These are phyloP conservation scores for Epicampocera succincta DNA, from an alignment of 2,888 invertebrate genomes.

Conservation along the genomic window DNA sequence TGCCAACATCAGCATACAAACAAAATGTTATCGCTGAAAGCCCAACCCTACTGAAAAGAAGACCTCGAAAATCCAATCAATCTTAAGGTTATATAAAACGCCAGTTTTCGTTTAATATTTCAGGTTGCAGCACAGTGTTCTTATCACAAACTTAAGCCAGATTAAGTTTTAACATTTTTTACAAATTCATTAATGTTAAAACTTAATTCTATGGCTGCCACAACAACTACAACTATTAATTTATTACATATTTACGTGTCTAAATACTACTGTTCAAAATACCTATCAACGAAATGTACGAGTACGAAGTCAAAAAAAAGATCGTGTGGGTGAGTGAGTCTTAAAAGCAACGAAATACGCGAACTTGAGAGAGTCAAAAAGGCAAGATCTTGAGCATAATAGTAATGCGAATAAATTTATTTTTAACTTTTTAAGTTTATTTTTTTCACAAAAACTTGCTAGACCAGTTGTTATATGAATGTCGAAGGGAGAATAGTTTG, in stretches of 20 bases:
- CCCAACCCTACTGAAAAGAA: no score
- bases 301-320: constrained; percentile 1
- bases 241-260: constrained; percentile 1
- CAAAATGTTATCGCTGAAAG: no score
- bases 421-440: not conserved
- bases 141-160: no score
- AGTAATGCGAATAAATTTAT: not conserved
- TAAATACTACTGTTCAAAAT: not conserved
- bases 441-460: constrained; percentile 48
- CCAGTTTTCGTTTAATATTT: no score
- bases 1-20: no score
- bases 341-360: constrained; percentile 30
- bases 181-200: constrained; percentile 35
- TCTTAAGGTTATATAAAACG: no score
- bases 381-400: constrained; percentile 39
- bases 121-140: no score
- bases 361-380: constrained; percentile 58
- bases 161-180: not conserved
- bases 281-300: not conserved
- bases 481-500: constrained; percentile 3
- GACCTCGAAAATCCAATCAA: no score
- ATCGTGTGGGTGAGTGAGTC: constrained; percentile 28
- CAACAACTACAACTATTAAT: constrained; percentile 4
- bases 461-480: constrained; percentile 51
- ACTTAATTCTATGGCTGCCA: not conserved